A percentile compares a stretch with the other conserved stretches of the same genome.
Evolutionary conservation across 2,113 vertebrate species (phyloP).

Genomic region (Butastur rufipennis): DNA sequence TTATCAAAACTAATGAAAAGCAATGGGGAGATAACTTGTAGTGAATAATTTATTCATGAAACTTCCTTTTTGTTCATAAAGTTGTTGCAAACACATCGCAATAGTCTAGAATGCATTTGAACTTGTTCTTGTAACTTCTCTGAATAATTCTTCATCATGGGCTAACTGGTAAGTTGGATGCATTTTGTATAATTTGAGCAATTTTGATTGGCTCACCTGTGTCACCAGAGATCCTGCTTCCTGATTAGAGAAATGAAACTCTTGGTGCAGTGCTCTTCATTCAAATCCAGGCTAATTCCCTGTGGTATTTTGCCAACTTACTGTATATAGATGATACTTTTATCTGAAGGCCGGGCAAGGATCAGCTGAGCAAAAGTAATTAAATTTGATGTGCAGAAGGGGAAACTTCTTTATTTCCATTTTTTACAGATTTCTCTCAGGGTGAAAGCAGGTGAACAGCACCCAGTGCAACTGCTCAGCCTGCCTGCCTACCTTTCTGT

Average conservation of each 20-base stretch:
- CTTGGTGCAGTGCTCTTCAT: not conserved
- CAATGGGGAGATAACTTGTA: not conserved
- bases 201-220: not conserved
- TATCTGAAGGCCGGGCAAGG: not conserved
- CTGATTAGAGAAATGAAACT: not conserved
- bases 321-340: not conserved
- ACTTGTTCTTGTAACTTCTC: not conserved
- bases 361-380: not conserved
- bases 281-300: not conserved
- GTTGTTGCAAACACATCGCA: slow-evolving; percentile 1
- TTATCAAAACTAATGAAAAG: not conserved
- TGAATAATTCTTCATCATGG: not conserved
- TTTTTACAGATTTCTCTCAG: not conserved
- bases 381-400: not conserved
- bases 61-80: not conserved
- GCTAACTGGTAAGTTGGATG: not conserved
- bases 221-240: not conserved
- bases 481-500: not conserved
- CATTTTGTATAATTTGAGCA: not conserved
- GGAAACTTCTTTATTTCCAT: not conserved
- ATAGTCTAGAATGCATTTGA: not conserved
- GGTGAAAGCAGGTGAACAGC: not conserved
- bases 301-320: not conserved
- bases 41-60: slow-evolving; percentile 34
- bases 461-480: not conserved